Base-by-base conservation (phyloP, 2,888 invertebrate genomes). In the Carabus problematicus region DNA sequence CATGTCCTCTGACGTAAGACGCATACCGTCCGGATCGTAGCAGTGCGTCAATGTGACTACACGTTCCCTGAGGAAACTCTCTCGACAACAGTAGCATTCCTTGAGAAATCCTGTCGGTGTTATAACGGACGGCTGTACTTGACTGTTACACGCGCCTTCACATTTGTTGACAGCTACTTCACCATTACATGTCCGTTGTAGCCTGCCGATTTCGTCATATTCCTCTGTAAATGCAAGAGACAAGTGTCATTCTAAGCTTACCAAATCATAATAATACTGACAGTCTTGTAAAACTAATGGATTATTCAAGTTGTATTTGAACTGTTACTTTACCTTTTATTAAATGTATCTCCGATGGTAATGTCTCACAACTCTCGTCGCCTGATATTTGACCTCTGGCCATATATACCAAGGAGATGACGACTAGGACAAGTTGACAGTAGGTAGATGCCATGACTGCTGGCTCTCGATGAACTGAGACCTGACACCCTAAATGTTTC, bases 1-100 rank as follows among this genome's bases (percentile, higher is more conserved):
- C 75, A 85, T 83, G 41, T 89, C 90, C 74, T 89, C 89, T 8
- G 88, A 86, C 63, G 87, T 88, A 62, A 96, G 82, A 72, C 92
- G 86, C 19, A 91, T 83, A 2, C 95, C 95, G 80, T 95, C 95
- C 12, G 93, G 90, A 81, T 95, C 92, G 78, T 94, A 96, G 80
- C 96, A 96, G 76, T 95, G 93, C 11, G 88, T 88, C 68, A 96
- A 83, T 0, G 90, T 89, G 41, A 95, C 90, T 62, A 90, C 83
- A 73, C 94, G 87, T 77, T 94, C 93, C 70, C 93, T 87, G 58
- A 96, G 85, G 78, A 89, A 93, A 75, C 92, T 93, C 81, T 96
- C 96, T 68, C 94, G 87, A 78, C 95, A 96, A 82, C 96, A 96
- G 78, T 91, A 94, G 79, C 96, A 96, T 84, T 95, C 95, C 95